A percentile compares a stretch with the other conserved stretches of the same genome.
Evolutionary conservation across 1,140 invertebrate species (phyloP).

Genomic region (Danaus melanippus): DNA sequence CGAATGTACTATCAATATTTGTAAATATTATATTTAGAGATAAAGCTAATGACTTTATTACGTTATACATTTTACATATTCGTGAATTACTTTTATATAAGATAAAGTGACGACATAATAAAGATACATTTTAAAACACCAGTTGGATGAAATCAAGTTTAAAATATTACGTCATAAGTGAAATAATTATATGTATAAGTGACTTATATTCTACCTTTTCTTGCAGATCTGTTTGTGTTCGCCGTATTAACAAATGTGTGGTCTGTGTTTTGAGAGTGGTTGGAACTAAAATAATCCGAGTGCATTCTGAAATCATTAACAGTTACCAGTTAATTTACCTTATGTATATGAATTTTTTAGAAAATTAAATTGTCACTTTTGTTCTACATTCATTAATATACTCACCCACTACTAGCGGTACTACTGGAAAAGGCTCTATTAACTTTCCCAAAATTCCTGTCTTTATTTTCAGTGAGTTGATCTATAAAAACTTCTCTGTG

Average conservation of each 20-base stretch:
- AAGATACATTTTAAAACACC: too few relatives aligned
- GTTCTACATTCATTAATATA: background rate
- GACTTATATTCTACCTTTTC: conserved; percentile 44
- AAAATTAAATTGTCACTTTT: background rate
- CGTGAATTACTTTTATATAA: too few relatives aligned
- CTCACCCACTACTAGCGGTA: conserved; percentile 70
- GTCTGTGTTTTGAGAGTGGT: conserved; percentile 55
- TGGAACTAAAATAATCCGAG: conserved; percentile 53
- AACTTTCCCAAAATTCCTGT: conserved; percentile 76
- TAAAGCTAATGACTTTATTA: too few relatives aligned
- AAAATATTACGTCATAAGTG: too few relatives aligned
- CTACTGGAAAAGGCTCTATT: conserved; percentile 71
- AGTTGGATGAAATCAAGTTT: too few relatives aligned
- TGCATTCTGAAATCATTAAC: conserved; percentile 41
- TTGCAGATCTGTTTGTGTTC: conserved; percentile 50
- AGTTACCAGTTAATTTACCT: background rate
- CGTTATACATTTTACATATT: too few relatives aligned
- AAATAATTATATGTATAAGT: too few relatives aligned
- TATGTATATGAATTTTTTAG: background rate
- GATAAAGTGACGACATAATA: too few relatives aligned
- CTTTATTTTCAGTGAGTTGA: conserved; percentile 82
- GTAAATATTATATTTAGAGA: too few relatives aligned
- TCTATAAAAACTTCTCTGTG: conserved; percentile 86
- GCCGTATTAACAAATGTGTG: conserved; percentile 53
- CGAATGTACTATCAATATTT: conserved; percentile 1